A percentile compares a stretch with the other conserved stretches of the same genome.
Evolutionary conservation across 2,888 invertebrate genomes (phyloP).

Genomic region (Aphidoletes aphidimyza): DNA sequence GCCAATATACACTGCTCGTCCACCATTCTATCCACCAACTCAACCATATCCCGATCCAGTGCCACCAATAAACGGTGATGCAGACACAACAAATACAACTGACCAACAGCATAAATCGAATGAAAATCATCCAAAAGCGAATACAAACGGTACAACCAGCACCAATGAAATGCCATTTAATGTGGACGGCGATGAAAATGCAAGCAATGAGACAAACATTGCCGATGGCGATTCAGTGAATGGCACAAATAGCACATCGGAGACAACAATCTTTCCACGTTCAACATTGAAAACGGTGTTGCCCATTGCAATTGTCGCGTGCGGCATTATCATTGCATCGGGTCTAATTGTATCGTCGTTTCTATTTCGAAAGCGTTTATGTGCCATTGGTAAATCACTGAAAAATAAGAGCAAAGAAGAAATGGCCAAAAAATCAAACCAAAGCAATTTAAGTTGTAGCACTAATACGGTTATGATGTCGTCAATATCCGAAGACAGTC

Average conservation of each 20-base stretch:
- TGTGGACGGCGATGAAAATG: constrained; percentile 3
- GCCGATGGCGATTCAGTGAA: not conserved
- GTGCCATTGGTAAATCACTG: constrained; percentile 72
- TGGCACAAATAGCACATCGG: constrained; percentile 45
- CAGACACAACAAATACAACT: constrained; percentile 59
- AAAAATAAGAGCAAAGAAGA: constrained; percentile 74
- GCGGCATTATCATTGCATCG: constrained; percentile 75
- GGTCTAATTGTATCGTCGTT: constrained; percentile 72
- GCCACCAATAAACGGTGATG: not conserved
- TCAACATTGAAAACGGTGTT: constrained; percentile 72
- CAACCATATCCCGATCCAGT: no score
- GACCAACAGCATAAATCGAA: not conserved
- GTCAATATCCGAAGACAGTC: constrained; percentile 63
- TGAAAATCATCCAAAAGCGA: not conserved
- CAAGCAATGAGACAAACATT: not conserved
- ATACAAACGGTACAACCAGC: not conserved
- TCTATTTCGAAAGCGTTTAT: constrained; percentile 77
- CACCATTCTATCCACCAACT: constrained; percentile 63
- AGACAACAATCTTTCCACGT: constrained; percentile 25
- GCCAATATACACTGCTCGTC: constrained; percentile 62
- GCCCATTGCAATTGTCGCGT: constrained; percentile 75
- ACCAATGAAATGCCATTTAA: not conserved
- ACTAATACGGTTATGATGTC: constrained; percentile 56
- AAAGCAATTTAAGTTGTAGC: constrained; percentile 63
- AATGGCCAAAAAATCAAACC: constrained; percentile 72